Evolutionary conservation across 2,797 vertebrate species (phyloP), one percentile per base, ranked within the genome.

Genomic region (Paedocypris micromegethes): DNA sequence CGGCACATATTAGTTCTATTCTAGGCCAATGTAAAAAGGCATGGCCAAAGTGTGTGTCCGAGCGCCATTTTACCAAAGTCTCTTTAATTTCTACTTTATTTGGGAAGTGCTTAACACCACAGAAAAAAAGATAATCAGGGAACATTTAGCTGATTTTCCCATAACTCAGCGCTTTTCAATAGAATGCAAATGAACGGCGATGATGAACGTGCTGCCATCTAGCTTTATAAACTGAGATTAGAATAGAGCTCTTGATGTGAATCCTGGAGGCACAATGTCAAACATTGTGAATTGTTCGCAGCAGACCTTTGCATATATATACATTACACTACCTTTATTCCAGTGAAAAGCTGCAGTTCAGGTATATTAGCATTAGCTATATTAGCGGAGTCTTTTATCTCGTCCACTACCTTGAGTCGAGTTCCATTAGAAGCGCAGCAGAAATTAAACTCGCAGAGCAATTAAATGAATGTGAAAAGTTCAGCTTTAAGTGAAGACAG

Each of bases 81-180:
- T 23, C 23, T 23, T 23, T 23, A 23, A 23, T 23, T 23, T 23
- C 23, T 23, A 23, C 53, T 47, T 38, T 9, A 62, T 47, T 52
- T 49, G 48, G n/a, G 63, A 66, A 70, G 38, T 9, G 9, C 52
- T 56, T 70, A 44, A 63, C 40, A 50, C 9, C 40, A 44, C 49
- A 8, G 37, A 66, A 56, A 23, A 23, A 65, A 65, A 55, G 44
- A 9, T 52, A 9, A 41, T 63, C 37, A 55, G 57, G 69, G 45
- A 64, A 58, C 53, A 69, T 39, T 59, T 5, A 52, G 75, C 66
- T 72, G 50, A 57, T 45, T 62, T 46, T 51, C 54, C 64, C 73
- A 55, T 55, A 60, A 54, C 65, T 77, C 68, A 73, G 69, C 67
- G 47, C 39, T 70, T 67, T 51, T 75, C 47, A 69, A 73, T 74